Evolutionary conservation across 23 tunicate genomes (phyloP).

Genomic region (Trididemnum clinides): DNA sequence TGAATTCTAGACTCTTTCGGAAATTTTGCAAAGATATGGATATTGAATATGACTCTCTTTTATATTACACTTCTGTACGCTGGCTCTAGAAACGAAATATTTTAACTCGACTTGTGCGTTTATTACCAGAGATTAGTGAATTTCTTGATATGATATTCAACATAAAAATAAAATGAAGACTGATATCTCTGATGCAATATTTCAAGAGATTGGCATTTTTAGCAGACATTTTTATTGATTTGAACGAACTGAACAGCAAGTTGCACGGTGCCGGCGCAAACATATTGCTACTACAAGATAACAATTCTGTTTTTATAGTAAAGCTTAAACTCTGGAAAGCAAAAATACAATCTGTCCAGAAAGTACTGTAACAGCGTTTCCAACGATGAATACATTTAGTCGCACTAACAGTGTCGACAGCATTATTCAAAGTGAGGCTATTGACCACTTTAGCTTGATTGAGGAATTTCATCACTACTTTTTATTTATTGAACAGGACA

Average conservation of each 20-base stretch:
- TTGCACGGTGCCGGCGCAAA: constrained; percentile 44
- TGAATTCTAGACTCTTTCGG: background rate
- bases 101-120: constrained; percentile 28
- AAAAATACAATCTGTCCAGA: background rate
- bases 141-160: constrained; percentile 47
- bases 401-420: constrained; percentile 28
- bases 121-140: constrained; percentile 34
- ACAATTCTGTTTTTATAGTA: no score
- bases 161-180: constrained; percentile 33
- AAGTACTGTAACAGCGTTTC: constrained; percentile 21
- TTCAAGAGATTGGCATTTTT: background rate
- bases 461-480: constrained; percentile 54
- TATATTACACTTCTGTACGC: constrained; percentile 19
- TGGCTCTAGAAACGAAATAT: constrained; percentile 40
- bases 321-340: no score
- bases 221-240: no score
- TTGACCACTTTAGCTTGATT: constrained; percentile 38
- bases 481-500: constrained; percentile 49
- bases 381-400: constrained; percentile 31
- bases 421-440: constrained; percentile 31
- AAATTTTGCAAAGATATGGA: constrained; percentile 11
- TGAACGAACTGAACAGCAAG: constrained; percentile 53
- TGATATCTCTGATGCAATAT: background rate
- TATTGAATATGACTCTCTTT: background rate
- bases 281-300: no score